Conservation (phyloP, 1,140 invertebrate genomes). For the Chironomus striatipennis region DNA sequence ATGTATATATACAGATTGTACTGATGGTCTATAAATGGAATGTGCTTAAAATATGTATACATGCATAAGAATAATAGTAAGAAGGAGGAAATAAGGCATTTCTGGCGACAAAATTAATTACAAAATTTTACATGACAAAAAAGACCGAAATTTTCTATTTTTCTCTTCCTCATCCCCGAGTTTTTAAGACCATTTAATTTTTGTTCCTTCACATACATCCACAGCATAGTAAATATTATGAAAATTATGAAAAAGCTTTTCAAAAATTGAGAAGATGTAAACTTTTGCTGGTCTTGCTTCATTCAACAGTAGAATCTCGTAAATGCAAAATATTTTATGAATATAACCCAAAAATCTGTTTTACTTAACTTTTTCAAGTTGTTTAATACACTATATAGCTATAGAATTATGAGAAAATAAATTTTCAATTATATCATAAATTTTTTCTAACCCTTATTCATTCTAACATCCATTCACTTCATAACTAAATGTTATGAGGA, state of each 20-base stretch:
- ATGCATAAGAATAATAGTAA: no score
- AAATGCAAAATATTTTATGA: no score
- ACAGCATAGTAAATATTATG: neutral
- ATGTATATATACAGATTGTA: neutral
- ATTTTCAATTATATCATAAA: neutral
- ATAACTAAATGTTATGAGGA: neutral
- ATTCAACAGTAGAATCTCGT: neutral
- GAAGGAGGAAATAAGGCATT: neutral
- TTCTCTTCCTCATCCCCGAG: neutral
- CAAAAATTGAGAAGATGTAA: neutral
- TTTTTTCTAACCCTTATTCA: neutral
- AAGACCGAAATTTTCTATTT: neutral
- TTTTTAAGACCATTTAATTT: neutral
- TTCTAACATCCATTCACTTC: neutral
- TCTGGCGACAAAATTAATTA: constrained; percentile 13
- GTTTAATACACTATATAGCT: no score
- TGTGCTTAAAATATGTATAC: no score
- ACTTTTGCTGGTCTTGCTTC: neutral
- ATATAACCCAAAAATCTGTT: no score
- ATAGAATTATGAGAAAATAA: neutral
- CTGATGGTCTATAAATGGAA: no score
- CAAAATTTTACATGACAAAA: constrained; percentile 14
- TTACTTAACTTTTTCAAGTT: no score
- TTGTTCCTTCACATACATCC: neutral
- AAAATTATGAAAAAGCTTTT: neutral